Percentiles rank a stretch among this genome's conserved stretches.
Conservation (phyloP, 2,888 invertebrate species). For the Nephrotoma flavescens region DNA sequence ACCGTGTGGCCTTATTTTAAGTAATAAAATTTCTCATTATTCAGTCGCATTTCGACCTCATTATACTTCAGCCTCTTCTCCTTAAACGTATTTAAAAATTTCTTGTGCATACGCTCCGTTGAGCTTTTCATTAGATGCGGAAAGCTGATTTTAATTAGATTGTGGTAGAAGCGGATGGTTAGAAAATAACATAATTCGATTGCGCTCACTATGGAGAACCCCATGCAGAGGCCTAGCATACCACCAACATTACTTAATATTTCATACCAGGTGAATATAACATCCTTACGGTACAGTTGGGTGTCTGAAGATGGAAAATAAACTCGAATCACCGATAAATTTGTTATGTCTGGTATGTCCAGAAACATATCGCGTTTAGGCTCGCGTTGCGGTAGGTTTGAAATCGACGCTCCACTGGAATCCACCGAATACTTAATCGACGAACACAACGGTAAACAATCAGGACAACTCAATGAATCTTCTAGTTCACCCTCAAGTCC, state of each 20-base stretch:
- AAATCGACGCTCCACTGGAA: not conserved
- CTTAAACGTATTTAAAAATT: not conserved
- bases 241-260: constrained; percentile 44
- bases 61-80: not conserved
- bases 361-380: constrained; percentile 9
- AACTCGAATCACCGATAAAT: constrained; percentile 11
- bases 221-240: constrained; percentile 38
- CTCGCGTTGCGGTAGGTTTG: not conserved
- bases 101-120: not conserved
- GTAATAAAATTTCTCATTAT: not conserved
- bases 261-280: constrained; percentile 41
- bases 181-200: constrained; percentile 40
- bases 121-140: not conserved
- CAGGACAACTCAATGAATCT: constrained; percentile 33
- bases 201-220: constrained; percentile 38
- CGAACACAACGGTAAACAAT: constrained; percentile 38
- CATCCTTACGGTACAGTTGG: constrained; percentile 36
- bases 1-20: not conserved
- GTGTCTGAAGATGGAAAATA: constrained; percentile 21
- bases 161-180: not conserved
- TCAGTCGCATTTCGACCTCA: not conserved
- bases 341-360: constrained; percentile 4
- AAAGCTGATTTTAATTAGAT: not conserved
- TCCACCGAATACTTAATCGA: constrained; percentile 33
- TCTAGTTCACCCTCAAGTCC: constrained; percentile 32